Conservation (phyloP, 2,888 invertebrate genomes). For the Trissolcus brochymenae region DNA sequence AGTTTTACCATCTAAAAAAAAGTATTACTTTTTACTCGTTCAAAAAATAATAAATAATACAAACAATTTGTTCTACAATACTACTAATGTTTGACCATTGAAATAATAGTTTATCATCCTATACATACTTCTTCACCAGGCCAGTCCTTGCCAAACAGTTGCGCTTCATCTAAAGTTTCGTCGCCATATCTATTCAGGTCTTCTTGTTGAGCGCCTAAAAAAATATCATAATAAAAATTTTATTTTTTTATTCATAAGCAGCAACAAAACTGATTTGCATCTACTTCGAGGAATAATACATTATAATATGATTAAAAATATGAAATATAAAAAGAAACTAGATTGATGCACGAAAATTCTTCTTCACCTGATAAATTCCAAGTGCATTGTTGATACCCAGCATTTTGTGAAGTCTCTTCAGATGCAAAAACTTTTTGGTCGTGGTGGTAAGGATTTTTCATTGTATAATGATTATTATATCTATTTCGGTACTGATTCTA, state of each 20-base stretch:
- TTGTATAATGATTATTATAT: conserved; percentile 28
- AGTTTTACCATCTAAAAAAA: conserved; percentile 45
- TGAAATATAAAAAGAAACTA: too few species aligned
- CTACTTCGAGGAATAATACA: too few species aligned
- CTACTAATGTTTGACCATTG: neutral
- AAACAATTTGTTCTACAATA: too few species aligned
- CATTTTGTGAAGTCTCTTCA: conserved; percentile 47
- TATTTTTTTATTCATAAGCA: too few species aligned
- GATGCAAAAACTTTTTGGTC: conserved; percentile 34
- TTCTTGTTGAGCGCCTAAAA: too few species aligned
- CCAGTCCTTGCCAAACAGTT: conserved; percentile 57
- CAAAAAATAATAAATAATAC: neutral
- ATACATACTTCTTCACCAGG: conserved; percentile 46
- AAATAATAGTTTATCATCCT: neutral
- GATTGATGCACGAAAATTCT: neutral
- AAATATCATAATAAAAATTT: too few species aligned
- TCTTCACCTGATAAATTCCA: conserved; percentile 41
- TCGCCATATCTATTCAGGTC: conserved; percentile 20
- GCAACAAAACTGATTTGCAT: too few species aligned
- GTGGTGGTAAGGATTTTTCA: conserved; percentile 24
- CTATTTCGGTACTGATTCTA: conserved; percentile 41
- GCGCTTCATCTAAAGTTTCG: conserved; percentile 50
- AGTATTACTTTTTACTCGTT: neutral
- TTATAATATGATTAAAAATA: too few species aligned
- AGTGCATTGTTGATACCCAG: conserved; percentile 40